Evolutionary conservation across 2,113 vertebrate species (phyloP), one percentile per base, ranked within the genome.

Genomic region (Scytalopus superciliaris): DNA sequence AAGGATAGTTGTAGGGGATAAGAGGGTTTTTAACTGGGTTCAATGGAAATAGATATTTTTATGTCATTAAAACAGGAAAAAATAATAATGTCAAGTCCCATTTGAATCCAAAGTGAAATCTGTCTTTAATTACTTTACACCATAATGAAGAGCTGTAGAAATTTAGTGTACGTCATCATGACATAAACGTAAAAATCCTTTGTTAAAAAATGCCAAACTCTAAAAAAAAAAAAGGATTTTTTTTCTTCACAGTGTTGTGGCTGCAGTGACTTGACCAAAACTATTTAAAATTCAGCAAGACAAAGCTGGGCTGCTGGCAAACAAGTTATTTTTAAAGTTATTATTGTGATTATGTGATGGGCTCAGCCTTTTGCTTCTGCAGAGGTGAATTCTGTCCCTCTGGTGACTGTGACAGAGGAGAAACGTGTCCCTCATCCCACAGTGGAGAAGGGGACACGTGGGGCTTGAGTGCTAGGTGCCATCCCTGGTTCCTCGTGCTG

Each of bases 371-470:
- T 37, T 35, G 6, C 19, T 64, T 69, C 49, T 83, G 53, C 57
- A 33, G 4, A 72, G 35, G 6, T 10, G 21, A 28, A 16, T 81
- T 81, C 21, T 17, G 9, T 56, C 81, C 40, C n/a, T 66, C 1
- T 1, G 28, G 7, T 35, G 24, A 37, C 11, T 25, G 30, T 33
- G 49, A 14, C 9, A 30, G 49, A 11, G 18, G 27, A 70, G 33
- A 31, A n/a, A 5, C 1, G 1, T 9, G 45, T 37, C 18, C 25
- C 15, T 30, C 2, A 8, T 40, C 19, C 17, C 33, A 12, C 7
- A 3, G 12, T 1, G 0, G 10, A 59, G 53, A 27, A 59, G n/a
- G 3, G 42, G 12, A 39, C 52, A 33, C 0, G 0, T 39, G 56
- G 23, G 33, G 5, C 40, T 55, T 50, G 47, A 50, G 42, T 70